Conservation (phyloP, 2,113 vertebrate genomes). For the Malurus elegans region DNA sequence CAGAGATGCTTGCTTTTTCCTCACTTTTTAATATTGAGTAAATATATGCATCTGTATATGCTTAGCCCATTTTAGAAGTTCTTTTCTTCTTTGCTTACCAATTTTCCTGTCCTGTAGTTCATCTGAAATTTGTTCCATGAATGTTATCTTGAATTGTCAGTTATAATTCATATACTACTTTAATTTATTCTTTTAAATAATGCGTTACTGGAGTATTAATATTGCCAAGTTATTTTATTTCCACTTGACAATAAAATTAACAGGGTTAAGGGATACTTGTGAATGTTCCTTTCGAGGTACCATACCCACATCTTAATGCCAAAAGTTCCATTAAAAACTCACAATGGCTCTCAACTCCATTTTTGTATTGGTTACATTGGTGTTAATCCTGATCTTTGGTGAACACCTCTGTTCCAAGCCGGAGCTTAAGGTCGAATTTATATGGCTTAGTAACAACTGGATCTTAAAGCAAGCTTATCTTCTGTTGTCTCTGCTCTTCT, state of each 20-base stretch:
- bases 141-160: neutral
- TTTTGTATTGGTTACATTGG: neutral
- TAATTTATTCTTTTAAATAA: neutral
- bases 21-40: neutral
- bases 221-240: neutral
- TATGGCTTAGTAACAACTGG: neutral
- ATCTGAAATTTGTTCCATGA: neutral
- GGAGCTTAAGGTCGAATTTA: neutral
- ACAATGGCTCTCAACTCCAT: rapidly evolving
- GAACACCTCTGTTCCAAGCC: neutral
- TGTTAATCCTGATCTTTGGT: neutral
- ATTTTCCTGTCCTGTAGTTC: neutral
- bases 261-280: neutral
- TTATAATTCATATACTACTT: neutral
- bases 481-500: neutral
- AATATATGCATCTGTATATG: neutral
- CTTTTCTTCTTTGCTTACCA: neutral
- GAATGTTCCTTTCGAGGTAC: rapidly evolving
- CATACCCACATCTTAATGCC: neutral
- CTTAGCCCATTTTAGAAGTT: neutral
- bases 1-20: neutral
- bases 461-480: neutral
- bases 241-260: neutral
- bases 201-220: neutral
- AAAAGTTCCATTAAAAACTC: neutral